These are phyloP conservation scores for Lethenteron reissneri DNA, from an alignment of 2,113 vertebrate species.

Conservation along the genomic window DNA sequence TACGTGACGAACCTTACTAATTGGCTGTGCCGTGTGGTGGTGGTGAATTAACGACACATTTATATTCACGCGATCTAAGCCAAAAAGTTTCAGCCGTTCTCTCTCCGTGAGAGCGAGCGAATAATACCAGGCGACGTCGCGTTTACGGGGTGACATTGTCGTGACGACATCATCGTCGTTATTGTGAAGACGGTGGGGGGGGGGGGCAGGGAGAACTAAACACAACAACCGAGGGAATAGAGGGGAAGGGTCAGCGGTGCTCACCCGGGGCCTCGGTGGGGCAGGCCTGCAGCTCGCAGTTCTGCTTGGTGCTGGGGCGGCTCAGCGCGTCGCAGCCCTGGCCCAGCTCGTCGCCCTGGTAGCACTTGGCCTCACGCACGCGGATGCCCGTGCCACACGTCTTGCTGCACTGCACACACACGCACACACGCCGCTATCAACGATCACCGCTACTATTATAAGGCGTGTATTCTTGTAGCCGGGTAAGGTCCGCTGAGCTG, in stretches of 20 bases:
- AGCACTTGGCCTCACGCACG: conserved; percentile 45
- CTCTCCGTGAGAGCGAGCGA: too few species aligned
- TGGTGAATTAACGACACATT: too few species aligned
- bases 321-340: conserved; percentile 32
- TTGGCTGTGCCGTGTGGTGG: too few species aligned
- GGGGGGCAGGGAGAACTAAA: background rate
- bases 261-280: conserved; percentile 32
- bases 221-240: background rate
- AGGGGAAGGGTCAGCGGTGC: background rate
- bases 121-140: too few species aligned
- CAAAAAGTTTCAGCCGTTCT: too few species aligned
- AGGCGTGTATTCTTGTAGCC: too few species aligned
- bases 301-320: conserved; percentile 34
- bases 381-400: conserved; percentile 37
- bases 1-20: too few species aligned
- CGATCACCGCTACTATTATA: background rate
- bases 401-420: conserved; percentile 40
- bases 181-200: too few species aligned
- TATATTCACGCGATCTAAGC: too few species aligned
- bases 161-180: too few species aligned
- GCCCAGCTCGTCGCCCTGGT: conserved; percentile 37
- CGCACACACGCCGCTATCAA: background rate
- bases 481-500: too few species aligned
- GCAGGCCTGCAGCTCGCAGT: conserved; percentile 30
- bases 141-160: too few species aligned